These are phyloP conservation scores for Notiomystis cincta DNA, from an alignment of 2,113 vertebrate genomes.

Conservation along the genomic window DNA sequence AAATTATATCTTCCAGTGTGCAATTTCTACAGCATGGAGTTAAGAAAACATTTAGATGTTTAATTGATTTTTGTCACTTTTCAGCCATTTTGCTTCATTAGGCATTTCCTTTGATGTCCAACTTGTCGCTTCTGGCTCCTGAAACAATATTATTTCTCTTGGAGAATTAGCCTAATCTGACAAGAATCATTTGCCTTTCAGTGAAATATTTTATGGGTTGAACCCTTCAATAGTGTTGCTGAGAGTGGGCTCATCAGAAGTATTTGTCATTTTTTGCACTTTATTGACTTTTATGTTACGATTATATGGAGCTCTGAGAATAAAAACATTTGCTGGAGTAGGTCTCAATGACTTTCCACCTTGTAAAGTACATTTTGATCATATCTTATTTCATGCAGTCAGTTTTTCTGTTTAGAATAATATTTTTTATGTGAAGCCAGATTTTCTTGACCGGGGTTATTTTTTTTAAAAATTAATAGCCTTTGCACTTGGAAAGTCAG, in stretches of 20 bases:
- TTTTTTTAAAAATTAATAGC: background rate
- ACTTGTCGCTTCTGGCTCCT: background rate
- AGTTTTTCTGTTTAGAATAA: background rate
- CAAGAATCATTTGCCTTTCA: background rate
- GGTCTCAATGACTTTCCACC: background rate
- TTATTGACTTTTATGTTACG: background rate
- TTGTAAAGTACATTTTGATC: background rate
- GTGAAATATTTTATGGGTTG: background rate
- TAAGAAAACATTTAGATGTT: background rate
- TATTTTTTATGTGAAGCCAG: background rate
- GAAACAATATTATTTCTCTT: background rate
- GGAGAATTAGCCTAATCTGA: background rate
- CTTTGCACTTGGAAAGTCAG: background rate
- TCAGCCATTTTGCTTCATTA: background rate
- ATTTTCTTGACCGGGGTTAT: background rate
- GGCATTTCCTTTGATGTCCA: background rate
- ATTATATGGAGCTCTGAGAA: background rate
- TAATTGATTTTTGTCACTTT: background rate
- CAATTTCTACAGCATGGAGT: background rate
- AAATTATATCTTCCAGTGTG: background rate
- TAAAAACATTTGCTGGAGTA: background rate
- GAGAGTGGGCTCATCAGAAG: background rate
- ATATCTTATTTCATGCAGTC: background rate
- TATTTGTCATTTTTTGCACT: background rate
- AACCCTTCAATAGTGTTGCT: background rate